Conservation (phyloP, 2,113 vertebrate genomes). For the Gobio gobio region DNA sequence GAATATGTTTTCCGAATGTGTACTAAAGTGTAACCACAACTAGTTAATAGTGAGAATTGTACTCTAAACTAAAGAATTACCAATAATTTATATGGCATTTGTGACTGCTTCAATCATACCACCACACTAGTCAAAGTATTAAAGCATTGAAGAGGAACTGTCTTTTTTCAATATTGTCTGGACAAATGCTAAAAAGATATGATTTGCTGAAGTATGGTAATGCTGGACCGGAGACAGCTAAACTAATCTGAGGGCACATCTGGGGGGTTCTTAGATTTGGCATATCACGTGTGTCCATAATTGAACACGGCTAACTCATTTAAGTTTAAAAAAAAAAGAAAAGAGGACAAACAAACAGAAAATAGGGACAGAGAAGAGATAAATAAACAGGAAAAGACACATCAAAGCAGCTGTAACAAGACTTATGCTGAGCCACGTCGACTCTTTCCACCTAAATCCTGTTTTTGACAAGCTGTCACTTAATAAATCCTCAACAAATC, state of each 20-base stretch:
- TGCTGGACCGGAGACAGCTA: background rate
- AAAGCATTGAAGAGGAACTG: no score
- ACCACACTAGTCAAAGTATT: background rate
- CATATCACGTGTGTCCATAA: constrained; percentile 35
- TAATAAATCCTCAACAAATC: constrained; percentile 31
- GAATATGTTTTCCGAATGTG: no score
- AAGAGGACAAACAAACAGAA: background rate
- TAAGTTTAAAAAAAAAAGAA: background rate
- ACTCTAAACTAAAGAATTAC: no score
- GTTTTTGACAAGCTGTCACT: constrained; percentile 30
- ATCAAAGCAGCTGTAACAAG: constrained; percentile 5
- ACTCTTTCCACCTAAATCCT: constrained; percentile 31
- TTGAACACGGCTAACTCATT: background rate
- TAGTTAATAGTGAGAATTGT: no score
- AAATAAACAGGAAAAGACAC: constrained; percentile 13
- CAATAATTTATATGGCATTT: background rate
- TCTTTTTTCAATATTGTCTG: background rate
- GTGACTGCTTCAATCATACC: background rate
- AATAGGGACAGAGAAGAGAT: constrained; percentile 1
- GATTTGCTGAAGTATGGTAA: background rate
- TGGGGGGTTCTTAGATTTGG: background rate
- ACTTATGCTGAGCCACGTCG: constrained; percentile 9
- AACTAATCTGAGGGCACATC: background rate
- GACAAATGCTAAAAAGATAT: background rate
- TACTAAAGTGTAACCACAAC: no score